Evolutionary conservation across 1,140 invertebrate species (phyloP), one percentile per base, ranked within the genome.

Genomic region (Hormaphis cornu): DNA sequence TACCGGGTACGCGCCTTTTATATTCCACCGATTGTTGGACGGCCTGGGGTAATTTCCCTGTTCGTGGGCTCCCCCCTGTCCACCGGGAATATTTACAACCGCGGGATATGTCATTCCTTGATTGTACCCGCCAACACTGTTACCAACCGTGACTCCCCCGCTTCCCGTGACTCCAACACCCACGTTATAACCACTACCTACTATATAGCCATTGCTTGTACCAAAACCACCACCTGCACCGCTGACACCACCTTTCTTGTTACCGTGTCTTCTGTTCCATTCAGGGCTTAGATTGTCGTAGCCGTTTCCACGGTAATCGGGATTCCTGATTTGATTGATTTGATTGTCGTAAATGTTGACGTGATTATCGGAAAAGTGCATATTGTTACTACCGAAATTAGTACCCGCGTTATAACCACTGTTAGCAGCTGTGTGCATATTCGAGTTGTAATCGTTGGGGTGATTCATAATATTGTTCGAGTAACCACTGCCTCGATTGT

Each of bases 251-350:
- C 12, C 20, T 44, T 58, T 54, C 12, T 58, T 66, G 12, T 71
- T 69, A 5, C 14, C 35, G 9, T 69, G 50, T 35, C 53, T 69
- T 40, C 40, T 69, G 24, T 54, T 53, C 75, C 75, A 75, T 70
- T 75, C 75, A 0, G 75, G 75, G 54, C 75, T 75, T 9, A 75
- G 48, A 52, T 75, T 75, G 18, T 75, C 75, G 56, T 75, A 75
- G 22, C 75, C 75, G 46, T 75, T 75, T 16, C 75, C 75, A 4
- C 75, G 37, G 48, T 75, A 75, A 7, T 73, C 71, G 0, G 61
- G 44, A 22, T 66, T 66, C 7, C 20, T 48, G 2, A 30, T 50
- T 33, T 33, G 18, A 24, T 2, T 48, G 20, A 22, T 56, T 8
- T 37, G n/a, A 14, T 14, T 12, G 1, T 18, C 14, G 12, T 56